Evolutionary conservation across 2,797 vertebrate genomes (phyloP), one percentile per base, ranked within the genome.

Genomic region (Anolis apletophallus): DNA sequence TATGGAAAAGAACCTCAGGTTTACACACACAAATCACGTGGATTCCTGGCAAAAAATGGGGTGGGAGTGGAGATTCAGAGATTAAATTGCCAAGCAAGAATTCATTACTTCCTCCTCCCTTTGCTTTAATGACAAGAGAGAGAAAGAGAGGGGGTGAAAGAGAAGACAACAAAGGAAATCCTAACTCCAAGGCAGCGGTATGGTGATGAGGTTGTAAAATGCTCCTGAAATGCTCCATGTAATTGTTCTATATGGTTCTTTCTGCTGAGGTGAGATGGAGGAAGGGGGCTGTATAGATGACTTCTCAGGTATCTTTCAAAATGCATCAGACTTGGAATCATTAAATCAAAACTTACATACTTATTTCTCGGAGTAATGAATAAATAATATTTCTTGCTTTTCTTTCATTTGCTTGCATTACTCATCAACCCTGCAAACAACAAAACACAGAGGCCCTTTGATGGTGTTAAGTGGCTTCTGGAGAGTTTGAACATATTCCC

Each of bases 321-420:
- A 69, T 57, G 21, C 68, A 55, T 77, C 32, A 26, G 61, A 77
- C 21, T 85, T 21, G 46, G 74, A 84, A 54, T 78, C 75, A 69
- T 85, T 69, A 85, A 78, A 79, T 55, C 23, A 64, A 74, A 40
- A 52, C 52, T 2, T 32, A n/a, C 73, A 26, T 75, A 52, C 59
- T 67, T 84, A 26, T 76, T 75, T 23, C 64, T 52, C 32, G 64
- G 67, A 40, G 50, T 54, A 79, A 85, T 72, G 76, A 85, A 85
- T 85, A 85, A 85, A 85, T 85, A 72, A 85, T 79, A 71, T 59
- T 71, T 52, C 67, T 85, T 85, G 67, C 75, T 85, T 71, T 85
- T 85, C 71, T 79, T 85, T 85, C 72, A 34, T 79, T 79, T 85
- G 84, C 52, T 59, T 64, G 52, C 76, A 79, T 85, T 85, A 85